These are phyloP conservation scores for Tiliqua scincoides DNA, from an alignment of 2,113 vertebrate genomes.

Conservation along the genomic window DNA sequence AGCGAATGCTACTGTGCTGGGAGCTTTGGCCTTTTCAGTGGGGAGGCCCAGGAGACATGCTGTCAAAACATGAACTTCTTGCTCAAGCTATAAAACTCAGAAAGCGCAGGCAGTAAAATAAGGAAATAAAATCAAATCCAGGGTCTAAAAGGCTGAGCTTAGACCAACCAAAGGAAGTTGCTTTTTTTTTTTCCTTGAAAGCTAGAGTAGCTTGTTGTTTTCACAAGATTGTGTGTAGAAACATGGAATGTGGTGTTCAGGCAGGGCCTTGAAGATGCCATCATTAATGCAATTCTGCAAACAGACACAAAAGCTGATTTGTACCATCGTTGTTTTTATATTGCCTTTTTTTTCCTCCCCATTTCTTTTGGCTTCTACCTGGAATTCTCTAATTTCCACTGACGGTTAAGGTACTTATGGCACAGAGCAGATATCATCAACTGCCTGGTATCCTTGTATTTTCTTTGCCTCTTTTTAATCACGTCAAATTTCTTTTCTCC, in stretches of 20 bases:
- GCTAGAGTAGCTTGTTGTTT: conserved; percentile 54
- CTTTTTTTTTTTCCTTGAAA: neutral
- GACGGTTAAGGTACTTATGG: conserved; percentile 47
- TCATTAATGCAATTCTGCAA: conserved; percentile 70
- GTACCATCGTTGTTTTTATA: conserved; percentile 42
- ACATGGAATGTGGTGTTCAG: conserved; percentile 40
- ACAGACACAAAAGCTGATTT: conserved; percentile 68
- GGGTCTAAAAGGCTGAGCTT: conserved; percentile 34
- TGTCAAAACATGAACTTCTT: conserved; percentile 76
- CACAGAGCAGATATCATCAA: conserved; percentile 53
- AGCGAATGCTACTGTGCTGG: conserved; percentile 70
- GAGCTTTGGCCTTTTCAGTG: conserved; percentile 77
- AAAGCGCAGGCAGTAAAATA: conserved; percentile 21
- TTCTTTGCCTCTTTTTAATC: conserved; percentile 51
- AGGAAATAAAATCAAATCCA: neutral
- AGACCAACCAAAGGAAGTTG: conserved; percentile 33
- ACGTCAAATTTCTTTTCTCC: conserved; percentile 71
- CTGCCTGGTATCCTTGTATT: conserved; percentile 47
- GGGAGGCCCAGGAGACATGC: conserved; percentile 70
- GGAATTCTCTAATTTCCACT: conserved; percentile 61
- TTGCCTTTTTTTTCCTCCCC: conserved; percentile 37
- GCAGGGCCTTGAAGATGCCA: conserved; percentile 60
- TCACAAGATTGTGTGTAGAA: conserved; percentile 46
- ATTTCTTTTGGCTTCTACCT: conserved; percentile 54
- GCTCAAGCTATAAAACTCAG: conserved; percentile 59